Conservation (phyloP, 2,888 invertebrate genomes). For the Galeruca laticollis region DNA sequence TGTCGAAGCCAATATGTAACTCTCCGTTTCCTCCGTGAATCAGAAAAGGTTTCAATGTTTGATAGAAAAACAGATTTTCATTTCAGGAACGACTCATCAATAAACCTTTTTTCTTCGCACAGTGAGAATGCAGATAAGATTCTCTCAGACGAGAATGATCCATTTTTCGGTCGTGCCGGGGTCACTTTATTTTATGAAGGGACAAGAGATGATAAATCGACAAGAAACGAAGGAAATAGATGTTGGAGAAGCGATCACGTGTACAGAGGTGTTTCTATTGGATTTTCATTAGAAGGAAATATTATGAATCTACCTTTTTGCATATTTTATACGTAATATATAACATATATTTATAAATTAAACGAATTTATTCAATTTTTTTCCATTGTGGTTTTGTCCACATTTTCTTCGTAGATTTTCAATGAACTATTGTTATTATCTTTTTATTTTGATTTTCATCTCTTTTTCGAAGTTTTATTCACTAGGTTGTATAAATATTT, state of each 20-base stretch:
- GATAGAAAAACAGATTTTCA: conserved; percentile 38
- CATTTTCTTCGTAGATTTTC: no score
- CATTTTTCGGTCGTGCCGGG: conserved; percentile 31
- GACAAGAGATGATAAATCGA: conserved; percentile 36
- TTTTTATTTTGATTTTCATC: no score
- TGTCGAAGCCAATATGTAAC: conserved; percentile 1
- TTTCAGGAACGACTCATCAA: conserved; percentile 35
- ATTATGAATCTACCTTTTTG: not conserved
- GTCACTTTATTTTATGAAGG: conserved; percentile 36
- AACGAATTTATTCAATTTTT: no score
- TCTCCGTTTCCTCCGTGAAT: not conserved
- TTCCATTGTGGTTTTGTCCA: no score
- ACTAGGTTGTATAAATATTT: no score
- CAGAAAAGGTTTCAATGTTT: conserved; percentile 27
- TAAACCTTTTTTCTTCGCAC: conserved; percentile 32
- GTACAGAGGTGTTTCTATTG: conserved; percentile 6
- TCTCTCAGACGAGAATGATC: conserved; percentile 32
- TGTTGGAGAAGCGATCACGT: conserved; percentile 20
- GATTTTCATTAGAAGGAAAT: not conserved
- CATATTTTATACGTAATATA: no score
- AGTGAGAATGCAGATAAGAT: conserved; percentile 35
- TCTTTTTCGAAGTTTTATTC: no score
- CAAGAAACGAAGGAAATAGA: conserved; percentile 27
- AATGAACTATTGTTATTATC: no score
- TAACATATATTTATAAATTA: no score